Conservation (phyloP, 2,888 invertebrate species). For the Steinernema hermaphroditum region DNA sequence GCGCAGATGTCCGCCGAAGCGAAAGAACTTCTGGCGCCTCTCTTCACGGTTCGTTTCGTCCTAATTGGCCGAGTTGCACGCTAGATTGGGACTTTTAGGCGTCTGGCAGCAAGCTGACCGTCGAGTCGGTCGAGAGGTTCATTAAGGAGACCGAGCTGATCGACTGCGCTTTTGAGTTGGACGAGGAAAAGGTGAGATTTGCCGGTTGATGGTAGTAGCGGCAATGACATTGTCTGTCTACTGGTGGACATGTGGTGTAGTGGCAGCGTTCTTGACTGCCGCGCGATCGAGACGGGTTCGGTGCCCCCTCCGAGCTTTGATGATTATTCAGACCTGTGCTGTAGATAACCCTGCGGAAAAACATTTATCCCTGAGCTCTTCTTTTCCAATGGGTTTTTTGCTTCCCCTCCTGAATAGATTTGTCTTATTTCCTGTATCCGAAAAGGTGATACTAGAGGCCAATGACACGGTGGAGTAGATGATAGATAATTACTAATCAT, state of each 20-base stretch:
- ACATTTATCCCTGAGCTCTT: not conserved
- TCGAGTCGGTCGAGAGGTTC: not conserved
- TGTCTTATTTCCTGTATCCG: no score
- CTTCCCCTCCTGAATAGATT: no score
- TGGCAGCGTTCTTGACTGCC: not conserved
- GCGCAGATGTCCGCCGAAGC: conserved; percentile 27
- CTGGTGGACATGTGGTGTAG: not conserved
- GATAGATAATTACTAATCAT: no score
- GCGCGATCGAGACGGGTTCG: not conserved
- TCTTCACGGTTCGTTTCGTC: conserved; percentile 12
- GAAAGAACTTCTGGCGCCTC: conserved; percentile 29
- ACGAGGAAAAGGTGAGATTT: not conserved
- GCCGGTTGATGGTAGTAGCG: not conserved
- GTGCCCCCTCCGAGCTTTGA: not conserved
- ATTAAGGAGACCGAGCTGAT: conserved; percentile 5
- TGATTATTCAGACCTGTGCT: conserved; percentile 3
- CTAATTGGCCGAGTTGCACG: not conserved
- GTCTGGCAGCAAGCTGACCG: not conserved
- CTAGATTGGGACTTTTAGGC: not conserved
- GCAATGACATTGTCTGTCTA: not conserved
- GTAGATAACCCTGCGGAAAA: not conserved
- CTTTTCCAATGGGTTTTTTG: not conserved
- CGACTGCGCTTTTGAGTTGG: conserved; percentile 13
- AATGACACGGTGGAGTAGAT: no score
- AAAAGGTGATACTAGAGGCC: no score